Base-by-base conservation (phyloP, 2,797 vertebrate species). In the Molothrus ater region DNA sequence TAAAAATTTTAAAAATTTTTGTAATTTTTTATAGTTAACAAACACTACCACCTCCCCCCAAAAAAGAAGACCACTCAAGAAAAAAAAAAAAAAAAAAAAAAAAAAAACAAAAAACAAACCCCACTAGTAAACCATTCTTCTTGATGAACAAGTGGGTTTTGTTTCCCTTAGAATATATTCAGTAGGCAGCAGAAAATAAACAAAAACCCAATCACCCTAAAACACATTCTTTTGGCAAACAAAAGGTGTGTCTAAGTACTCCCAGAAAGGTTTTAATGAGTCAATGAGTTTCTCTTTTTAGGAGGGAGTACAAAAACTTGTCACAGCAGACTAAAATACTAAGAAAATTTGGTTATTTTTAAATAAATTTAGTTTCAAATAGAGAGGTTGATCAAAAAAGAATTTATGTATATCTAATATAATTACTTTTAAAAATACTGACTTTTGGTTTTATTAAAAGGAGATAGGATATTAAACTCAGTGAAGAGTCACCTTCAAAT, bases 31-130 rank as follows among this genome's bases (percentile, higher is more conserved):
- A 26, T 45, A 29, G 36, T 19, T 54, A 42, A 75, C 4, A 17
- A 59, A 59, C 8, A n/a, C 6, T 32, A 53, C 19, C 6, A 29
- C 38, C 6, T 1, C 15, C 7, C 11, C 29, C 11, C 29, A 13
- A 51, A 54, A 40, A 19, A 25, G 6, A 36, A 31, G 38, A 38
- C 8, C 11, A n/a, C n/a, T 26, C 14, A 29, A 45, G 19, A 9
- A 1, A 61, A 40, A 40, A 13, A 28, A 2, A 12, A n/a, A n/a
- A n/a, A n/a, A n/a, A 9, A 1, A 61, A 40, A 40, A 13, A 28
- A 2, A 12, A 2, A 17, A 12, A 13, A 4, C 21, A 17, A 2
- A 14, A 54, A n/a, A n/a, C 4, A 32, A 50, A 54, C 54, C 20
- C 7, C 19, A 50, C 6, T 17, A 86, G 13, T 34, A 86, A 65